A percentile compares a stretch with the other conserved stretches of the same genome.
phyloP scores from a whole-genome alignment of 2,113 vertebrate genomes.

The Upupa epops region DNA sequence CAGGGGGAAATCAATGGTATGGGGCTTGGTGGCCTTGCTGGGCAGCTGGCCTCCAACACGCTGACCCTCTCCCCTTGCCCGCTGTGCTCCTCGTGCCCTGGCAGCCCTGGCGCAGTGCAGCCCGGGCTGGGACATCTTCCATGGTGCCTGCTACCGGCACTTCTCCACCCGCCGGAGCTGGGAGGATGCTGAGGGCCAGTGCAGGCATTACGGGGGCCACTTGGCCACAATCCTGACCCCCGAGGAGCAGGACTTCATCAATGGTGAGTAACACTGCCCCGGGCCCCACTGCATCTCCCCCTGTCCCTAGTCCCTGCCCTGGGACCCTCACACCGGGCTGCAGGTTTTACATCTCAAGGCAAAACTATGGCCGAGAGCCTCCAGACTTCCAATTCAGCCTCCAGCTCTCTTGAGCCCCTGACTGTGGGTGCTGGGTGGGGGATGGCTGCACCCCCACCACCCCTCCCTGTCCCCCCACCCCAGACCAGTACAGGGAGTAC shows the following conservation, averaged over 20 bases:
- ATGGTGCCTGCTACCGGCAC: conserved; percentile 90
- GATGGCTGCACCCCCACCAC: not conserved
- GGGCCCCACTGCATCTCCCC: too few relatives aligned
- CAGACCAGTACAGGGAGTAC: conserved; percentile 88
- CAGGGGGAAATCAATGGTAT: not conserved
- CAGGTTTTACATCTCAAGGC: too few relatives aligned
- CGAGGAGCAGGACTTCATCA: conserved; percentile 90
- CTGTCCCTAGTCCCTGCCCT: too few relatives aligned
- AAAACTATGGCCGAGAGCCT: not conserved
- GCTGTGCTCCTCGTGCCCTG: accelerated
- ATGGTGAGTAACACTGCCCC: conserved; percentile 72
- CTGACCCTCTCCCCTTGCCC: not conserved
- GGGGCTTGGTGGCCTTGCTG: not conserved
- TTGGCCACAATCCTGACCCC: conserved; percentile 89
- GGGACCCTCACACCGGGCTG: too few relatives aligned
- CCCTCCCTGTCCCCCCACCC: not conserved
- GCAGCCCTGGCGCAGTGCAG: conserved; percentile 83
- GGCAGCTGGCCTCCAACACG: not conserved
- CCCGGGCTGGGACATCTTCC: conserved; percentile 88
- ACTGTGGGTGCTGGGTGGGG: not conserved
- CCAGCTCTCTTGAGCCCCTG: not conserved
- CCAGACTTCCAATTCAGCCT: not conserved
- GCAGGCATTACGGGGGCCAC: conserved; percentile 83
- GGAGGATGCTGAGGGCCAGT: conserved; percentile 91
- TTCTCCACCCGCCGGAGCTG: conserved; percentile 87